Evolutionary conservation across 2,113 vertebrate genomes (phyloP).

Genomic region (Scortum barcoo): DNA sequence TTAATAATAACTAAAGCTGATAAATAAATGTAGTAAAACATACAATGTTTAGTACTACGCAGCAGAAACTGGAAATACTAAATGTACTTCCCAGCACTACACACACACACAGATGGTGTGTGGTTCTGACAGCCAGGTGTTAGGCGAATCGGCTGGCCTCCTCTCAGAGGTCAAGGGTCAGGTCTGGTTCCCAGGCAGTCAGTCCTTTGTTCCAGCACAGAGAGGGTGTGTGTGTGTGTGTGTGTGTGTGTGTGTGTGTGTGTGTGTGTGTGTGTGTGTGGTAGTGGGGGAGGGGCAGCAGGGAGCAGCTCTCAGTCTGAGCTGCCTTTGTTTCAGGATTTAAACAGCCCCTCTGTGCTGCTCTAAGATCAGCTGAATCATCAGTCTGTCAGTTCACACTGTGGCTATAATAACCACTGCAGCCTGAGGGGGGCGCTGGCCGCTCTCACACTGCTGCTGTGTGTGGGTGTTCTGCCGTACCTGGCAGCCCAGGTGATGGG

Average conservation of each 20-base stretch:
- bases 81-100: too few species aligned
- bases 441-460: background rate
- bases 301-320: constrained; percentile 2
- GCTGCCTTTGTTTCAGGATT: constrained; percentile 24
- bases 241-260: background rate
- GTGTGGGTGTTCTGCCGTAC: constrained; percentile 68
- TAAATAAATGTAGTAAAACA: too few species aligned
- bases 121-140: constrained; percentile 85
- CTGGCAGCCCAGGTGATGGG: constrained; percentile 97
- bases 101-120: constrained; percentile 74
- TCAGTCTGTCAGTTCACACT: constrained; percentile 12
- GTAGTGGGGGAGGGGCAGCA: constrained; percentile 11
- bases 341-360: background rate
- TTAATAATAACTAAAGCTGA: too few species aligned
- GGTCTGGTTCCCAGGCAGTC: constrained; percentile 88
- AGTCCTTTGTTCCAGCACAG: constrained; percentile 79
- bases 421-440: constrained; percentile 1
- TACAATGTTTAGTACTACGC: too few species aligned
- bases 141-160: constrained; percentile 72
- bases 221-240: background rate
- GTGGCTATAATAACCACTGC: background rate
- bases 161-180: constrained; percentile 85
- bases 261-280: constrained; percentile 14
- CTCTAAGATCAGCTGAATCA: constrained; percentile 40
- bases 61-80: too few species aligned